Evolutionary conservation across 1,140 invertebrate species (phyloP), one percentile per base, ranked within the genome.

Genomic region (Panulirus ornatus): DNA sequence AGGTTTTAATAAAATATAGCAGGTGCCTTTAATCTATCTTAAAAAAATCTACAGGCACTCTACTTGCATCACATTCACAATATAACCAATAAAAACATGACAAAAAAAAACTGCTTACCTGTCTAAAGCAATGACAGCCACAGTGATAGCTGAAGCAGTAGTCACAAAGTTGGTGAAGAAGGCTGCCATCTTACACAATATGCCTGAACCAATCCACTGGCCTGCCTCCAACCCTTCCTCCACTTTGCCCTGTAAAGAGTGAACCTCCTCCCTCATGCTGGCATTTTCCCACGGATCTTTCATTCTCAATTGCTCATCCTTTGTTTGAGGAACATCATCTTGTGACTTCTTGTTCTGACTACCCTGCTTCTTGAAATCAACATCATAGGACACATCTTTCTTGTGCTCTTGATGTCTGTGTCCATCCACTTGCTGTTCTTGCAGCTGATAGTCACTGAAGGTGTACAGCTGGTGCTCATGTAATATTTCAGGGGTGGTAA

Each of bases 51-150:
- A n/a, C n/a, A n/a, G n/a, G n/a, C n/a, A n/a, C n/a, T n/a, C n/a
- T n/a, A n/a, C n/a, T n/a, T n/a, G n/a, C n/a, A n/a, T n/a, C n/a
- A n/a, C n/a, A n/a, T n/a, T n/a, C 19, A 83, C 11, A 27, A 1
- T 0, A 30, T 83, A 70, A 34, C 1, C 9, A 14, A 34, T 6
- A 11, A 47, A 47, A 47, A 47, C 16, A 47, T 11, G 44, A 47
- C 44, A 47, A 11, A 11, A 47, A 16, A 0, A 11, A 11, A 11
- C 9, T 22, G 2, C 85, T 70, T 38, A 87, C 88, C 88, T 81
- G 79, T 89, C 88, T 36, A 89, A 63, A 5, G 88, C 88, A 66
- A 89, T 89, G 71, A 89, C 71, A 63, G 88, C 88, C 8, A 89
- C 88, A 30, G 88, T 89, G 79, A 89, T 71, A 6, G 88, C 88